Base-by-base conservation (phyloP, 1,140 invertebrate genomes). In the Nymphalis io region DNA sequence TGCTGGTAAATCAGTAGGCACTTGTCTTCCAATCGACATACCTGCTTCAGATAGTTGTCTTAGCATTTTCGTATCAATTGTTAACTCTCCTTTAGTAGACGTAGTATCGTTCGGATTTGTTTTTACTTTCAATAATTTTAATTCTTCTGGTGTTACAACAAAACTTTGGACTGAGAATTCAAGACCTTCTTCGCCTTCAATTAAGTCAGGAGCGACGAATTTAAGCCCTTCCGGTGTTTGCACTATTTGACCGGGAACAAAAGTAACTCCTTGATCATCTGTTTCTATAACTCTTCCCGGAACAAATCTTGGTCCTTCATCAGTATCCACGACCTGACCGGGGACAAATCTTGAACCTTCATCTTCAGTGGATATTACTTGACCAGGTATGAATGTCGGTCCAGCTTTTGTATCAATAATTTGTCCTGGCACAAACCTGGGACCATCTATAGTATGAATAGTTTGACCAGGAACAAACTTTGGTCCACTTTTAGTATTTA, bases 81-180 rank as follows among this genome's bases (percentile, higher is more conserved):
- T 94, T 16, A 93, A 87, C 76, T 95, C 94, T 11, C 93, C 93
- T 62, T 92, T 93, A 53, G 93, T 91, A 15, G 92, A 92, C 23
- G 92, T 90, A 12, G 93, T 92, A 75, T 83, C 94, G 68, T 89
- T 91, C 12, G 88, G 89, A 70, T 93, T 93, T 44, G 93, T 93
- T 76, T 93, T 93, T 1, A 94, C 93, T 79, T 94, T 93, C 15
- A 95, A 82, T 16, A 95, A 77, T 66, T 92, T 93, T 2, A 95
- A 75, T 83, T 95, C 95, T 83, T 95, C 95, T 2, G 94, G 94
- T 27, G 94, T 95, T 1, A 96, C 94, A 73, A 95, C 94, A 83
- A 96, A 96, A 55, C 95, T 95, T 91, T 96, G 95, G 8, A 96
- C 94, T 13, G 94, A 95, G 83, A 95, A 95, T 81, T 95, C 94